Evolutionary conservation across 2,113 vertebrate species (phyloP).

Genomic region (Pelecanoides urinatrix): DNA sequence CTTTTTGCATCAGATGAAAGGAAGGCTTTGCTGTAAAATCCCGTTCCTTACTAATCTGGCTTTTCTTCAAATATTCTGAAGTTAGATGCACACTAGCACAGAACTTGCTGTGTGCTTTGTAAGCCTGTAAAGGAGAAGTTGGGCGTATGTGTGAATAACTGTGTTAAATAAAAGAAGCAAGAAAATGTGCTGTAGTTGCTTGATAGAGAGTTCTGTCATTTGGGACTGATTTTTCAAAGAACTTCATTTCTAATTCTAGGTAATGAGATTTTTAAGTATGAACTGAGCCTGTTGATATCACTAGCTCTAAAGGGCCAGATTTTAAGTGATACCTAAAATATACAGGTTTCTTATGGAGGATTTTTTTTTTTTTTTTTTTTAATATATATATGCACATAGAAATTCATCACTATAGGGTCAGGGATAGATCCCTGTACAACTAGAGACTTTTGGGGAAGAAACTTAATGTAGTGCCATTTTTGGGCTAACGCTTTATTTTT

Average conservation of each 20-base stretch:
- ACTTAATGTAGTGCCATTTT: background rate
- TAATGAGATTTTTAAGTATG: background rate
- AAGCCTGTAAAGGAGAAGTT: background rate
- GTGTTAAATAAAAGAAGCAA: background rate
- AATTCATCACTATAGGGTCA: background rate
- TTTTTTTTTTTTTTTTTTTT: no score
- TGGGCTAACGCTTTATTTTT: background rate
- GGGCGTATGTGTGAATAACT: background rate
- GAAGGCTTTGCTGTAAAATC: slow-evolving; percentile 33
- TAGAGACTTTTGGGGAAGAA: background rate
- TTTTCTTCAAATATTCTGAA: background rate
- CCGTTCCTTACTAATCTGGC: background rate
- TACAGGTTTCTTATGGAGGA: background rate
- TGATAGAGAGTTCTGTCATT: background rate
- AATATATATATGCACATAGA: background rate
- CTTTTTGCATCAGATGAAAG: slow-evolving; percentile 42
- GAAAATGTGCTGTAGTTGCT: background rate
- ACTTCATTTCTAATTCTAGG: background rate
- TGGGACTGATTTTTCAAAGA: background rate
- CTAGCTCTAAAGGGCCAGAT: background rate
- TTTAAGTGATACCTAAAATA: background rate
- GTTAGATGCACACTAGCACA: background rate
- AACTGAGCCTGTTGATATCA: background rate
- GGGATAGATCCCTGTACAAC: background rate
- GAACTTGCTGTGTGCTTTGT: background rate